Base-by-base conservation (phyloP, 2,888 invertebrate genomes). In the Calliphora vomitoria region DNA sequence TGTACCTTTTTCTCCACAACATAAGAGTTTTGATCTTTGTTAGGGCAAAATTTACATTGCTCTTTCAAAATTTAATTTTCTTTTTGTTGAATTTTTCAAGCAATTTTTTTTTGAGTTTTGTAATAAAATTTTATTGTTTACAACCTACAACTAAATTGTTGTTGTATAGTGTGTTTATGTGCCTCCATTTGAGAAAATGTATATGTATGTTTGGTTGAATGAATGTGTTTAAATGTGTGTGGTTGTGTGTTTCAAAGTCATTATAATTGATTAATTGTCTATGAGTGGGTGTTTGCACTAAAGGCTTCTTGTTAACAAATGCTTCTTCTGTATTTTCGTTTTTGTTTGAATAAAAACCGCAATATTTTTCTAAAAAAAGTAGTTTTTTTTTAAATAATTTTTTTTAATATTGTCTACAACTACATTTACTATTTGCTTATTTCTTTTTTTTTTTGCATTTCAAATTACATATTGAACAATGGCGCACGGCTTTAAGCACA, bases 231-330 rank as follows among this genome's bases (percentile, higher is more conserved):
- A 31, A 35, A 13, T 6, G 8, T 55, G 71, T 55, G 18, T 11
- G 15, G 11, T 38, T 58, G 55, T 81, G 44, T 83, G 41, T 82
- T 82, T 86, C 20, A 58, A 83, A 75, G 68, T 71, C 83, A 83
- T 86, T 86, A 80, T 62, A 80, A 86, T 79, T 86, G 86, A 80
- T 86, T 86, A 80, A 86, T 86, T 79, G 86, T 47, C 47, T 64
- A 58, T 62, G 72, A 68, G 74, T 79, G 69, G 80, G 68, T 69
- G 62, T 71, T 76, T 75, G 60, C 53, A 71, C 8, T 74, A 79
- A 86, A 82, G 58, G 53, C 69, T 55, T 74, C 68, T 74, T 78
- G 66, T 78, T 58, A 68, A 74, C 60, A 60, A 74, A 69, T 60
- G 71, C 60, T 75, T 78, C 72, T 62, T 82, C n/a, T n/a, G n/a